phyloP scores from a whole-genome alignment of 2,888 invertebrate species.

The Campoplex capitator region DNA sequence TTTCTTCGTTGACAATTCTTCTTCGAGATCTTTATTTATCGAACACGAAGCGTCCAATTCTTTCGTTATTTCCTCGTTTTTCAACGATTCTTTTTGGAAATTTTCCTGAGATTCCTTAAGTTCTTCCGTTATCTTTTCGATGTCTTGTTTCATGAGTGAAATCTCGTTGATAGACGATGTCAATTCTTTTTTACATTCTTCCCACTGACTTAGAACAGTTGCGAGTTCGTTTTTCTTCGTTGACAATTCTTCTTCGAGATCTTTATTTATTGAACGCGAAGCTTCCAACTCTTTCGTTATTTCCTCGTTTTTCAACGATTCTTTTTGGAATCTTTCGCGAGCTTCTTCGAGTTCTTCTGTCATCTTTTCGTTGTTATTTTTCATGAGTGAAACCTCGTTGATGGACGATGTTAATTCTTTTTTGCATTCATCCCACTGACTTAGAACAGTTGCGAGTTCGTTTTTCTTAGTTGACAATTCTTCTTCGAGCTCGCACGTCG shows the following conservation, averaged over 20 bases:
- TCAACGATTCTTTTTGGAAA: background rate
- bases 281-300: conserved; percentile 10
- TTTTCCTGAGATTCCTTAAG: conserved; percentile 2
- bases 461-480: conserved; percentile 12
- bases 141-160: conserved; percentile 36
- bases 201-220: background rate
- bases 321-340: background rate
- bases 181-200: conserved; percentile 18
- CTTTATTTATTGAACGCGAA: background rate
- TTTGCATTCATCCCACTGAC: conserved; percentile 37
- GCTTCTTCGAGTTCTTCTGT: conserved; percentile 10
- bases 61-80: conserved; percentile 7
- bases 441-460: background rate
- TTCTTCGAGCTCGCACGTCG: background rate
- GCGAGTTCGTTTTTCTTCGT: background rate
- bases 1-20: conserved; percentile 16
- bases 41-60: background rate
- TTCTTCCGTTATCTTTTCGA: conserved; percentile 14
- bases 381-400: conserved; percentile 2
- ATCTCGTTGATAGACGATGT: background rate
- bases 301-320: background rate
- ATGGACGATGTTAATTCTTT: conserved; percentile 40
- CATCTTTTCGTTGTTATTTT: conserved; percentile 37
- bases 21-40: conserved; percentile 6
- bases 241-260: conserved; percentile 34